Evolutionary conservation across 2,888 invertebrate species (phyloP).

Genomic region (Hermodice carunculata): DNA sequence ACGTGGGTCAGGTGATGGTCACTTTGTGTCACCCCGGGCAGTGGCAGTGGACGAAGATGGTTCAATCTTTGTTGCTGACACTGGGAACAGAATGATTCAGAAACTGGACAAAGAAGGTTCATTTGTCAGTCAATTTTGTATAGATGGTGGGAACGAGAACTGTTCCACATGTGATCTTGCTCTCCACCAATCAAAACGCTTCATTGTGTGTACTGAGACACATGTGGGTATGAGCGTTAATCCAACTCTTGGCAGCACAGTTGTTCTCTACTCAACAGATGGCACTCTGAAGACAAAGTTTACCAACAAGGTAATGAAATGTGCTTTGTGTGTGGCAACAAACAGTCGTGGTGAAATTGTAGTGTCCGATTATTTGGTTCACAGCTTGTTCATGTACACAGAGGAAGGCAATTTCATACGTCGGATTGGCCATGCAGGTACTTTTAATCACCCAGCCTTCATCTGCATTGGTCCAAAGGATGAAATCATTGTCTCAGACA

Average conservation of each 20-base stretch:
- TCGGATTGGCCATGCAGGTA: constrained; percentile 29
- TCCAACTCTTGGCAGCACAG: constrained; percentile 36
- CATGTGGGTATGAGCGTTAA: constrained; percentile 23
- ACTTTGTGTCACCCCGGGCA: constrained; percentile 38
- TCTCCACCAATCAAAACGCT: constrained; percentile 21
- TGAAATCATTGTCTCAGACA: constrained; percentile 41
- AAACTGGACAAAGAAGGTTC: constrained; percentile 31
- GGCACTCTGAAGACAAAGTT: constrained; percentile 37
- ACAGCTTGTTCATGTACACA: constrained; percentile 39
- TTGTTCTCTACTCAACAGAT: constrained; percentile 28
- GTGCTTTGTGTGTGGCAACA: constrained; percentile 38
- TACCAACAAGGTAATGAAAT: constrained; percentile 40
- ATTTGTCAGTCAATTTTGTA: constrained; percentile 33
- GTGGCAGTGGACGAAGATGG: constrained; percentile 33
- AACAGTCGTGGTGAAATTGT: constrained; percentile 39
- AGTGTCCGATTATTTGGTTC: constrained; percentile 40
- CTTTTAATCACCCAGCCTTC: constrained; percentile 43
- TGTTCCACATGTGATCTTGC: constrained; percentile 40
- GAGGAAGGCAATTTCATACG: constrained; percentile 29
- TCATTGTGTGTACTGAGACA: constrained; percentile 42
- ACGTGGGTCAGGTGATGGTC: constrained; percentile 34
- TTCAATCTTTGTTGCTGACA: constrained; percentile 38
- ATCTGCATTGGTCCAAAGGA: constrained; percentile 36
- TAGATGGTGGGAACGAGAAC: constrained; percentile 24
- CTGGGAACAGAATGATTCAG: constrained; percentile 40